Percentiles rank a stretch among this genome's conserved stretches.
Evolutionary conservation across 1,140 invertebrate species (phyloP).

Genomic region (Sesamia nonagrioides): DNA sequence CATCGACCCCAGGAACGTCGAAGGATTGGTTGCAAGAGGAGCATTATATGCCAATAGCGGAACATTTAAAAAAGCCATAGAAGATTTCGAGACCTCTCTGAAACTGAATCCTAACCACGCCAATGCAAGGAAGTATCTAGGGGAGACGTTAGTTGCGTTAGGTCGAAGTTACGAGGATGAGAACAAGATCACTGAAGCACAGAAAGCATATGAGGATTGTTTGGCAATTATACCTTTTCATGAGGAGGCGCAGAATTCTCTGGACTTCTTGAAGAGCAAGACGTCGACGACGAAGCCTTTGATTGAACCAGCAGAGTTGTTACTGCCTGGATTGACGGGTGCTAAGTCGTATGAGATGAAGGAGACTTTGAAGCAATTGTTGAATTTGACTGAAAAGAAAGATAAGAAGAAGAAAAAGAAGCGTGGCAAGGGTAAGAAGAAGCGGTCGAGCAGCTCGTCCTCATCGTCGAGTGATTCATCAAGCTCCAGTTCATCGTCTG

Average conservation of each 20-base stretch:
- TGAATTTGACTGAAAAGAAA: constrained; percentile 89
- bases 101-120: constrained; percentile 95
- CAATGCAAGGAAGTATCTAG: constrained; percentile 98
- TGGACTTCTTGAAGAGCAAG: constrained; percentile 93
- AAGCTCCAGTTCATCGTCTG: constrained; percentile 89
- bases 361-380: constrained; percentile 89
- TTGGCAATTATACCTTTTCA: constrained; percentile 93
- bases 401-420: constrained; percentile 93
- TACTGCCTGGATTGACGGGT: constrained; percentile 87
- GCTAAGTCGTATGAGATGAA: constrained; percentile 89
- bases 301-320: constrained; percentile 88
- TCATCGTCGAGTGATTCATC: constrained; percentile 90
- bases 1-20: constrained; percentile 97
- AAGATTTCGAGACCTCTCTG: constrained; percentile 97
- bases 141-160: constrained; percentile 95
- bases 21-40: constrained; percentile 97
- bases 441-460: constrained; percentile 90
- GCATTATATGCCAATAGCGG: constrained; percentile 98
- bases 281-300: constrained; percentile 87
- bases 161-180: constrained; percentile 95
- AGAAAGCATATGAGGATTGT: constrained; percentile 94
- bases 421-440: constrained; percentile 91
- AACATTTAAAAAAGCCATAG: constrained; percentile 96
- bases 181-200: constrained; percentile 94
- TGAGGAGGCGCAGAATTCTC: constrained; percentile 94